phyloP scores from a whole-genome alignment of 2,113 vertebrate species.

The Amphiprion ocellaris region DNA sequence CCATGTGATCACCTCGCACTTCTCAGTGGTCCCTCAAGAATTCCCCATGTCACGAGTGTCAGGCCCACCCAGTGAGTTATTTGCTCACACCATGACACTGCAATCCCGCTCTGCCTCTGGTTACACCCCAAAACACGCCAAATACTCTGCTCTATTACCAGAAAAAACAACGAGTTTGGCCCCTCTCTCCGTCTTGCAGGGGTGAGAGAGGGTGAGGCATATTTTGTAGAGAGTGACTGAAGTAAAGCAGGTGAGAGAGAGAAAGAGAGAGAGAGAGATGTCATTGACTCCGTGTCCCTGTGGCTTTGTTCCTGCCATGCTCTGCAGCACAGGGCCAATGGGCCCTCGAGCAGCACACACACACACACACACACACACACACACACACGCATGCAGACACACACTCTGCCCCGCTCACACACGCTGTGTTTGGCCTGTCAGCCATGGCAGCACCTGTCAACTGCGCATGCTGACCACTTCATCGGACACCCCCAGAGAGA shows the following conservation, averaged over 20 bases:
- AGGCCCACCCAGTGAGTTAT: slow-evolving; percentile 42
- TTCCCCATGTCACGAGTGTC: slow-evolving; percentile 11
- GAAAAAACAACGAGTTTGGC: neutral
- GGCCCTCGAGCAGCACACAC: slow-evolving; percentile 59
- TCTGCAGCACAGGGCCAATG: slow-evolving; percentile 74
- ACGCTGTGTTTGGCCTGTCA: slow-evolving; percentile 71
- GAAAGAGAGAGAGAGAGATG: slow-evolving; percentile 67
- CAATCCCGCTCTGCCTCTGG: slow-evolving; percentile 22
- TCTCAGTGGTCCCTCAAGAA: neutral
- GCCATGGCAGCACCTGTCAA: slow-evolving; percentile 77
- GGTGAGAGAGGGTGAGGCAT: slow-evolving; percentile 10
- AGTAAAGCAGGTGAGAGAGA: slow-evolving; percentile 42
- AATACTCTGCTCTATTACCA: slow-evolving; percentile 5
- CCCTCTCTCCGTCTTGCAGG: slow-evolving; percentile 8
- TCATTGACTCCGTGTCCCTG: slow-evolving; percentile 76
- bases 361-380: slow-evolving; percentile 14
- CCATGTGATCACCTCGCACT: neutral
- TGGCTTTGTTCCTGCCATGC: slow-evolving; percentile 80
- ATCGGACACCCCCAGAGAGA: slow-evolving; percentile 61
- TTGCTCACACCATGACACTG: slow-evolving; percentile 9
- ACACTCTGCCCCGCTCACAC: slow-evolving; percentile 12
- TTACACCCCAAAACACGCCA: slow-evolving; percentile 18
- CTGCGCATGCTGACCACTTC: slow-evolving; percentile 76
- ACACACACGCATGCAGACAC: slow-evolving; percentile 20
- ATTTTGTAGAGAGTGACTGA: slow-evolving; percentile 9